Conservation (phyloP, 2,888 invertebrate species). For the Nephrotoma appendiculata region DNA sequence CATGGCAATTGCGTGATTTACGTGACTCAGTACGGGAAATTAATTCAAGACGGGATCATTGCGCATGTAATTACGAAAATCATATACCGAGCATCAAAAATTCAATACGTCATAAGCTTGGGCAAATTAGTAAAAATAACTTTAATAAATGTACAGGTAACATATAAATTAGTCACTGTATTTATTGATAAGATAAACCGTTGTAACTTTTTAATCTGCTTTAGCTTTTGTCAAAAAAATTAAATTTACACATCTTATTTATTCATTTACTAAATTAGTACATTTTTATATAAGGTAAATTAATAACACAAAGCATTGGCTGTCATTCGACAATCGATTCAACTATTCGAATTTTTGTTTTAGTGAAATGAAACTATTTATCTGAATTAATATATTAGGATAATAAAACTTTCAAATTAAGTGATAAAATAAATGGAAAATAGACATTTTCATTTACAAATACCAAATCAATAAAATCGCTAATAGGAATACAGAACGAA, state of each 20-base stretch:
- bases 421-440: background rate
- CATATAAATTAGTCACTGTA: background rate
- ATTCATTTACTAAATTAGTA: too few species aligned
- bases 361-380: background rate
- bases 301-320: background rate
- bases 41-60: background rate
- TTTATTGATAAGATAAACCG: background rate
- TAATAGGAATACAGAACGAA: background rate
- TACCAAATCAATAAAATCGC: background rate
- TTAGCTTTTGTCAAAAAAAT: background rate
- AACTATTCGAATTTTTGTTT: background rate
- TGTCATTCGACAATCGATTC: background rate
- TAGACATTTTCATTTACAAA: background rate
- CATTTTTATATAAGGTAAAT: too few species aligned
- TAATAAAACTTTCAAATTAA: background rate
- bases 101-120: background rate
- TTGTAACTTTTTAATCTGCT: background rate
- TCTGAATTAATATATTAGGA: background rate
- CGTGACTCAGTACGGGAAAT: slow-evolving; percentile 6
- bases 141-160: background rate
- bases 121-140: background rate
- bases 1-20: slow-evolving; percentile 10
- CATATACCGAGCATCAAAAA: background rate
- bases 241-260: background rate
- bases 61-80: slow-evolving; percentile 7